phyloP scores from a whole-genome alignment of 1,140 invertebrate genomes.

The Monochamus saltuarius region DNA sequence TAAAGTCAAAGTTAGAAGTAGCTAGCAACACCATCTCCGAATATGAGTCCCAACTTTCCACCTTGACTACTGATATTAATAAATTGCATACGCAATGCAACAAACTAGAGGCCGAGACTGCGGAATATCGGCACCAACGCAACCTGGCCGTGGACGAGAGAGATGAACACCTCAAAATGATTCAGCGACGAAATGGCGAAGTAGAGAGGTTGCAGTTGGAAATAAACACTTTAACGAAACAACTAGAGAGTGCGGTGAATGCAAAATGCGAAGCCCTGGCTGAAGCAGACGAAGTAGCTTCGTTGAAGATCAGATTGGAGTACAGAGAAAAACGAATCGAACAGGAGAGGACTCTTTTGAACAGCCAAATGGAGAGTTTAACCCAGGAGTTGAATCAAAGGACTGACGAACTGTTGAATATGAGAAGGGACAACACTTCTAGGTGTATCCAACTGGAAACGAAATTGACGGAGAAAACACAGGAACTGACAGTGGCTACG shows the following conservation, averaged over 20 bases:
- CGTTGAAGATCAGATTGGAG: slow-evolving; percentile 74
- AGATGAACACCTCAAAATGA: slow-evolving; percentile 66
- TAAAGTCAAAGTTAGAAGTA: slow-evolving; percentile 62
- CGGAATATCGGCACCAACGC: slow-evolving; percentile 59
- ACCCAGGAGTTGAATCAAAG: slow-evolving; percentile 74
- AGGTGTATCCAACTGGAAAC: slow-evolving; percentile 73
- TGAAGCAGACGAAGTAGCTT: slow-evolving; percentile 76
- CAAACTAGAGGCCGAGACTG: slow-evolving; percentile 58
- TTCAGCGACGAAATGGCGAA: slow-evolving; percentile 69
- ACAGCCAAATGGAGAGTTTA: slow-evolving; percentile 74
- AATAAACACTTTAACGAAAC: slow-evolving; percentile 62
- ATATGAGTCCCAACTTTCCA: slow-evolving; percentile 62
- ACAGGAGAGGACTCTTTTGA: slow-evolving; percentile 72
- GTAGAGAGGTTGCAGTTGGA: slow-evolving; percentile 67
- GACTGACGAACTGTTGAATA: slow-evolving; percentile 73
- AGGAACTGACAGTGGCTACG: slow-evolving; percentile 72
- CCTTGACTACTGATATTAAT: slow-evolving; percentile 60
- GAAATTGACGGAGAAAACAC: slow-evolving; percentile 73
- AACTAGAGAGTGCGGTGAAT: slow-evolving; percentile 67
- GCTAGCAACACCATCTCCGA: slow-evolving; percentile 63
- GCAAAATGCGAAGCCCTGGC: slow-evolving; percentile 82
- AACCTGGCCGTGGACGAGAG: slow-evolving; percentile 69
- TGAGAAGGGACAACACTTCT: slow-evolving; percentile 72
- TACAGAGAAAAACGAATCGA: slow-evolving; percentile 81
- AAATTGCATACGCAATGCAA: slow-evolving; percentile 62